Conservation (phyloP, 2,888 invertebrate species). For the Tortrix viridana region DNA sequence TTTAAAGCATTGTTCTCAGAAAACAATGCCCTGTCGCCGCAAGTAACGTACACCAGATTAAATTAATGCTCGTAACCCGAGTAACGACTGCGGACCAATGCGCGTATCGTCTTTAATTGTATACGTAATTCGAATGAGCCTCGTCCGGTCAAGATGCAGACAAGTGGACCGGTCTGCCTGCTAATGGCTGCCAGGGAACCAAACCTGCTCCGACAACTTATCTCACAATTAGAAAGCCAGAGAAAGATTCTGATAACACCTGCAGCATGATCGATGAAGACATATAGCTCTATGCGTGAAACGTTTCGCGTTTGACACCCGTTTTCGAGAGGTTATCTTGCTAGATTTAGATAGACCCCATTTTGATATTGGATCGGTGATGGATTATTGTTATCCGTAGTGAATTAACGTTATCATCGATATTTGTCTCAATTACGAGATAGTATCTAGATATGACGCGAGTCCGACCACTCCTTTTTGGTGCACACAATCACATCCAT, state of each 20-base stretch:
- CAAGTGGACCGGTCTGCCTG: slow-evolving; percentile 54
- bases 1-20: slow-evolving; percentile 23
- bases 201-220: slow-evolving; percentile 56
- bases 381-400: slow-evolving; percentile 29
- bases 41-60: slow-evolving; percentile 23
- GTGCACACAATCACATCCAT: too few relatives aligned
- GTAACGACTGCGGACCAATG: slow-evolving; percentile 41
- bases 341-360: slow-evolving; percentile 22
- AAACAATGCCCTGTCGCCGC: slow-evolving; percentile 25
- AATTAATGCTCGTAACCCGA: slow-evolving; percentile 32
- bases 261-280: slow-evolving; percentile 58
- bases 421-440: slow-evolving; percentile 27
- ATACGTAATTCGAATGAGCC: slow-evolving; percentile 54
- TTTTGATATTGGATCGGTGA: slow-evolving; percentile 21
- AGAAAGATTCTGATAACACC: slow-evolving; percentile 55
- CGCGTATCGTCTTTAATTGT: slow-evolving; percentile 52
- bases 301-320: slow-evolving; percentile 36
- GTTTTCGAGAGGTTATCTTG: slow-evolving; percentile 18
- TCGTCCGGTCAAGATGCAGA: slow-evolving; percentile 47
- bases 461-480: slow-evolving; percentile 12
- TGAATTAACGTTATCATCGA: slow-evolving; percentile 25
- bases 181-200: slow-evolving; percentile 49
- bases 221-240: slow-evolving; percentile 66
- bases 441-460: slow-evolving; percentile 18
- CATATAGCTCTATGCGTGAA: slow-evolving; percentile 32